Base-by-base conservation (phyloP, 2,888 invertebrate genomes). In the Eulithis prunata region DNA sequence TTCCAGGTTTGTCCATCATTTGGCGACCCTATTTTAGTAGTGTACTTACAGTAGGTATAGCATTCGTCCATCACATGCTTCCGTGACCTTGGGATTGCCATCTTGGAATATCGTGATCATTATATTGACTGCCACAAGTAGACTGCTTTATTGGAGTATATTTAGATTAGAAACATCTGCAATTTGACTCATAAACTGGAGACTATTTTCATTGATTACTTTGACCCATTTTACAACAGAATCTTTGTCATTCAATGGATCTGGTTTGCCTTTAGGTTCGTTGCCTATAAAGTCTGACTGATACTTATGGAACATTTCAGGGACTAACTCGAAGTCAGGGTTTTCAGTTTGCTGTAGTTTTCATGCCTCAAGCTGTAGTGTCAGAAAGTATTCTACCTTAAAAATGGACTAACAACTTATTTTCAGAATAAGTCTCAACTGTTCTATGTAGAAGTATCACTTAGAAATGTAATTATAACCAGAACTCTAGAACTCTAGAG, bases 61-160 rank as follows among this genome's bases (percentile, higher is more conserved):
- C 75, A 76, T 68, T 68, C 71, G 68, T 73, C 66, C 74, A 73
- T 83, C 79, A 79, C 79, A 75, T 78, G 80, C 73, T 73, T 67
- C 70, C 62, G 66, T 68, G 79, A 72, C 83, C 81, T 82, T 82
- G 79, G 47, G 59, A 64, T 69, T 75, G 73, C 64, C 78, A 78
- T 73, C 73, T 70, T 66, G 72, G 52, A 60, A 66, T 71, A 64
- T 72, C 79, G 78, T 79, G 79, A 77, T 75, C 72, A 70, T 70
- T 73, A 71, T 70, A 72, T 72, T 63, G 63, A 69, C 65, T 60
- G 62, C 43, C 54, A 70, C 71, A 71, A 74, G 70, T 69, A 60
- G 32, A 68, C 59, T 71, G 69, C 64, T 69, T 70, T 69, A 70
- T 71, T 70, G 57, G 57, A 51, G 38, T 60, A 68, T 61, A 64